Evolutionary conservation across 2,113 vertebrate species (phyloP).

Genomic region (Hoplias malabaricus): DNA sequence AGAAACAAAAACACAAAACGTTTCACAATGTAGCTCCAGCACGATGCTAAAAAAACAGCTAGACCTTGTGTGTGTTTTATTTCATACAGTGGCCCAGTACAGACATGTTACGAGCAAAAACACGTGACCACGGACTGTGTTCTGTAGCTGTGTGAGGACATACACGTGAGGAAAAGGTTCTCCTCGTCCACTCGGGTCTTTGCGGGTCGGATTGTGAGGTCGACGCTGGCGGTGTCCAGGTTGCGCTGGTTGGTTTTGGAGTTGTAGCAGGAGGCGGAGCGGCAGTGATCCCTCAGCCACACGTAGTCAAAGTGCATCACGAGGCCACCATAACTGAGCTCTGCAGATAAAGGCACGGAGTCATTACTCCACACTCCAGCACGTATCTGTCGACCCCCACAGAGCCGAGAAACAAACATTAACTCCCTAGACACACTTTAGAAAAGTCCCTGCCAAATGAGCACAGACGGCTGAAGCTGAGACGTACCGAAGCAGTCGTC

Average conservation of each 20-base stretch:
- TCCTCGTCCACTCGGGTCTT: conserved; percentile 71
- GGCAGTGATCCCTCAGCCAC: conserved; percentile 93
- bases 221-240: conserved; percentile 84
- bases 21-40: no score
- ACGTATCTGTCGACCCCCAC: no score
- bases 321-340: conserved; percentile 68
- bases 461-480: not conserved
- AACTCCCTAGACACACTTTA: not conserved
- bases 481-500: conserved; percentile 68
- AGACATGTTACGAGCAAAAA: no score
- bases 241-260: conserved; percentile 84
- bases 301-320: conserved; percentile 85
- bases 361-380: not conserved
- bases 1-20: no score
- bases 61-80: no score
- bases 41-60: no score
- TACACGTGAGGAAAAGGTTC: conserved; percentile 84
- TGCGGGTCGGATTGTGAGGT: conserved; percentile 81
- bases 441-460: not conserved
- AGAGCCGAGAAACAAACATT: not conserved
- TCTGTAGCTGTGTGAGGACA: conserved; percentile 58
- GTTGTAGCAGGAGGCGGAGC: conserved; percentile 83
- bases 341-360: conserved; percentile 59
- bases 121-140: no score
- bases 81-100: no score